Evolutionary conservation across 2,888 invertebrate species (phyloP).

Genomic region (Pedicia rivosa): DNA sequence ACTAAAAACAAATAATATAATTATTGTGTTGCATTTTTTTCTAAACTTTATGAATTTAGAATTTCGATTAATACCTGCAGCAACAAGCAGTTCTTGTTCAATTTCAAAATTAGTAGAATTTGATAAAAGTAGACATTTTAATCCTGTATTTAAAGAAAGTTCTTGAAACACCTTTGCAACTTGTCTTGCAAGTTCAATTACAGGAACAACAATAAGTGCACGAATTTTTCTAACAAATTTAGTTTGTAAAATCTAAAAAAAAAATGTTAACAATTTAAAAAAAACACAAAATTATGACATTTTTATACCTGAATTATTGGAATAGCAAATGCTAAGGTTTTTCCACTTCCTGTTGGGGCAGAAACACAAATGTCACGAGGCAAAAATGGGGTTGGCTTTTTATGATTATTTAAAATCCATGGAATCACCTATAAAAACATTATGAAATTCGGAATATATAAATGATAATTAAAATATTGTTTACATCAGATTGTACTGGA

Average conservation of each 20-base stretch:
- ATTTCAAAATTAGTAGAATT: conserved; percentile 48
- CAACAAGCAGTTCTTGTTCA: conserved; percentile 49
- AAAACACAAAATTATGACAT: too few relatives aligned
- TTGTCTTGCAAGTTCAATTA: conserved; percentile 80
- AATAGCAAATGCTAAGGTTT: conserved; percentile 85
- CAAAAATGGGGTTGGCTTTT: conserved; percentile 43
- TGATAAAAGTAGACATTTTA: conserved; percentile 54
- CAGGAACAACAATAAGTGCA: conserved; percentile 84
- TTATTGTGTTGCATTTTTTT: too few relatives aligned
- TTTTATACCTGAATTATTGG: conserved; percentile 85
- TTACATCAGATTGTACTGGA: conserved; percentile 67
- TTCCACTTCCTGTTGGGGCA: conserved; percentile 95
- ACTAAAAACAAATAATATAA: too few relatives aligned
- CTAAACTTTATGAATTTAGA: too few relatives aligned
- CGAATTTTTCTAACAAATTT: conserved; percentile 50
- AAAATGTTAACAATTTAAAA: too few relatives aligned
- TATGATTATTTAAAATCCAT: conserved; percentile 49
- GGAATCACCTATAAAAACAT: too few relatives aligned
- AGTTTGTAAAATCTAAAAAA: conserved; percentile 39
- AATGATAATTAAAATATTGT: too few relatives aligned
- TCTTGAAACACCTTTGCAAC: conserved; percentile 68
- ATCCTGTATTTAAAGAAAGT: conserved; percentile 46
- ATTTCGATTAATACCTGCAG: too few relatives aligned
- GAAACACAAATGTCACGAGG: conserved; percentile 89
- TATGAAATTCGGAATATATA: too few relatives aligned